phyloP scores from a whole-genome alignment of 2,797 vertebrate genomes.

The Pseudochirops corinnae region DNA sequence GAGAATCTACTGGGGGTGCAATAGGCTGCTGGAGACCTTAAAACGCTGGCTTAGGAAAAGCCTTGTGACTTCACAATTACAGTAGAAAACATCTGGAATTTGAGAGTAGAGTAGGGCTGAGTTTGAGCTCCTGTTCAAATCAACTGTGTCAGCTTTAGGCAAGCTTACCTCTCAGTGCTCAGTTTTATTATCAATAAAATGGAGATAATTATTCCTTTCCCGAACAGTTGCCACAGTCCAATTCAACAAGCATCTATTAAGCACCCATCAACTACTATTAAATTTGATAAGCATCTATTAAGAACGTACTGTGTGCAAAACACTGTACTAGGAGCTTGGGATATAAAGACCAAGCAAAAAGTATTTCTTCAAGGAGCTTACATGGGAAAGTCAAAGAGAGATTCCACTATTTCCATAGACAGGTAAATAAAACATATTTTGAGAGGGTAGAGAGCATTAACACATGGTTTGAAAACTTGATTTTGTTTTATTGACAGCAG shows the following conservation, averaged over 20 bases:
- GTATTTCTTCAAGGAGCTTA: no score
- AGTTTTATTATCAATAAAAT: not conserved
- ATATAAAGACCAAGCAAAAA: not conserved
- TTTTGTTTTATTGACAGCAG: not conserved
- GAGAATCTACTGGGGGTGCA: no score
- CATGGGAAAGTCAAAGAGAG: not conserved
- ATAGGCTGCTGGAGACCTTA: no score
- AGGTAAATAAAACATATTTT: not conserved
- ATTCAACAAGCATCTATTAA: no score
- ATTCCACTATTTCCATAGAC: slow-evolving; percentile 5
- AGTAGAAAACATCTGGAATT: not conserved
- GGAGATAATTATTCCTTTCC: not conserved
- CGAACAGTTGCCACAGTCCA: not conserved
- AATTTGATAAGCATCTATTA: no score
- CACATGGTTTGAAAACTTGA: no score
- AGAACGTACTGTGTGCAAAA: no score
- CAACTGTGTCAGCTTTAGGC: not conserved
- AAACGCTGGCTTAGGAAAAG: no score
- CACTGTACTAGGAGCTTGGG: not conserved
- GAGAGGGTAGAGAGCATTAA: not conserved
- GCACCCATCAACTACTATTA: no score
- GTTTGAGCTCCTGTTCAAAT: not conserved
- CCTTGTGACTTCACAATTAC: no score
- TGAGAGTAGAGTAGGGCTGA: not conserved
- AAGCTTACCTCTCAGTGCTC: not conserved